Conservation (phyloP, 1,140 invertebrate species). For the Charaxes varanes region DNA sequence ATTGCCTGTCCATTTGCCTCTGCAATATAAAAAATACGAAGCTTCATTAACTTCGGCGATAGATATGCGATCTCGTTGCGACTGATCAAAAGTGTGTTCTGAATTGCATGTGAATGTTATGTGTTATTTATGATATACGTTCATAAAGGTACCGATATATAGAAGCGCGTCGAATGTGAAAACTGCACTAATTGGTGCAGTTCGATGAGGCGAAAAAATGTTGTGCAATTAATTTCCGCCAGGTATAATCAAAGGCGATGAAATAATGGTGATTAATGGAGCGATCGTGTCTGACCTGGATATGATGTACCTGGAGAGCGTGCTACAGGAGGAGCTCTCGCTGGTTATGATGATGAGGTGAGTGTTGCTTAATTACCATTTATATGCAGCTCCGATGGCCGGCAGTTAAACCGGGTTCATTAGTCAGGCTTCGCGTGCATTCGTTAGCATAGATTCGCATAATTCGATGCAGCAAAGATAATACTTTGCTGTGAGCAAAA, state of each 20-base stretch:
- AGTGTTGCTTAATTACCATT: constrained; percentile 33
- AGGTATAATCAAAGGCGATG: constrained; percentile 97
- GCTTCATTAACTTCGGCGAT: no score
- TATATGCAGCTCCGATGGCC: constrained; percentile 32
- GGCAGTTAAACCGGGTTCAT: constrained; percentile 29
- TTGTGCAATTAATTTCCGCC: constrained; percentile 37
- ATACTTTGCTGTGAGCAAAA: constrained; percentile 6
- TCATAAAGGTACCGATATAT: no score
- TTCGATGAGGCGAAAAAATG: constrained; percentile 8
- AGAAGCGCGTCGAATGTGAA: no score
- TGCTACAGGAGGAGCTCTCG: constrained; percentile 94
- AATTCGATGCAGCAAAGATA: constrained; percentile 21
- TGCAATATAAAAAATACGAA: no score
- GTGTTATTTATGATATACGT: no score
- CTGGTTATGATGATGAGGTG: constrained; percentile 98
- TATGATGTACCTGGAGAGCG: constrained; percentile 99
- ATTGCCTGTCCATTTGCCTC: no score
- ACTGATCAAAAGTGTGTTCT: no score
- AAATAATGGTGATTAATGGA: constrained; percentile 99
- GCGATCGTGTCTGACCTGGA: constrained; percentile 97
- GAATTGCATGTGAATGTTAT: no score
- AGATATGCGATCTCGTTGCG: no score
- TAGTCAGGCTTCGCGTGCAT: constrained; percentile 34
- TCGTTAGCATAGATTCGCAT: constrained; percentile 44
- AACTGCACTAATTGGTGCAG: constrained; percentile 7